phyloP scores from a whole-genome alignment of 2,113 vertebrate genomes.

The Gymnarchus niloticus region DNA sequence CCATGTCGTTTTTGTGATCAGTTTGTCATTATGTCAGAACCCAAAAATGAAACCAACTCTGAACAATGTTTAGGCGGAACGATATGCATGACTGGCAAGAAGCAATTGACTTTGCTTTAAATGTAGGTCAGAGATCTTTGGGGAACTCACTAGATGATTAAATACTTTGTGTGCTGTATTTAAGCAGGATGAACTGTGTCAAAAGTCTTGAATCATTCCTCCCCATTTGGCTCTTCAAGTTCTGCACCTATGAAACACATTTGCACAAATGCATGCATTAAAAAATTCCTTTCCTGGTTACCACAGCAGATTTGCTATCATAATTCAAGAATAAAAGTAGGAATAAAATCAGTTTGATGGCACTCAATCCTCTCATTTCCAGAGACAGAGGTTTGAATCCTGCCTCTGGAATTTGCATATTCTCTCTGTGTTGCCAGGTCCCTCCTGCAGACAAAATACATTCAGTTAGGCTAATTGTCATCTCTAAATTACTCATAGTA shows the following conservation, averaged over 20 bases:
- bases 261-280: background rate
- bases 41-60: background rate
- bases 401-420: no score
- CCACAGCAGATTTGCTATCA: background rate
- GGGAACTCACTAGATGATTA: background rate
- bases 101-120: constrained; percentile 3
- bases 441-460: background rate
- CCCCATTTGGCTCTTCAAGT: background rate
- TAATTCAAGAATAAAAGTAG: background rate
- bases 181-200: background rate
- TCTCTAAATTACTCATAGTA: no score
- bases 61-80: background rate
- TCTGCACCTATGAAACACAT: background rate
- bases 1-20: background rate
- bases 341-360: background rate
- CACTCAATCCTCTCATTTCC: no score
- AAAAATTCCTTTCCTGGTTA: background rate
- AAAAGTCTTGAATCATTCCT: background rate
- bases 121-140: background rate
- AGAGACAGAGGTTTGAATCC: no score
- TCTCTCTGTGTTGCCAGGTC: no score
- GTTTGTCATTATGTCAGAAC: background rate
- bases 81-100: background rate
- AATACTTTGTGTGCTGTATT: background rate
- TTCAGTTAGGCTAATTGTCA: no score